Conservation (phyloP, 2,888 invertebrate genomes). For the Nomada ferruginata region DNA sequence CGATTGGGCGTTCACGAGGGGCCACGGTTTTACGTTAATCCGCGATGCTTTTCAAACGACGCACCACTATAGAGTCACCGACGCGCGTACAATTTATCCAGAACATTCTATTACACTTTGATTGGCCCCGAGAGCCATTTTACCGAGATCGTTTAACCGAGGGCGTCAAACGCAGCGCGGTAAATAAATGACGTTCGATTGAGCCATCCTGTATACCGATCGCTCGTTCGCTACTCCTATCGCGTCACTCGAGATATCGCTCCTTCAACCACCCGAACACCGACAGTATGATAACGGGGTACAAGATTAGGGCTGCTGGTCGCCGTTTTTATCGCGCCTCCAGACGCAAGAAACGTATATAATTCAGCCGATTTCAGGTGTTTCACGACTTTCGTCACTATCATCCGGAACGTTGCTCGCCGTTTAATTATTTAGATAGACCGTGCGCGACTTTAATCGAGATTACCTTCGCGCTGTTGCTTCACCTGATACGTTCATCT, state of each 20-base stretch:
- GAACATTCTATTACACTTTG: conserved; percentile 67
- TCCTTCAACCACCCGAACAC: background rate
- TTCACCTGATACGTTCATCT: conserved; percentile 49
- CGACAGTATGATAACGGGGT: background rate
- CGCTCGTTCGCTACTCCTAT: conserved; percentile 36
- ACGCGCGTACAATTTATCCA: conserved; percentile 56
- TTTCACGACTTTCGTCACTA: conserved; percentile 33
- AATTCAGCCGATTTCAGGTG: conserved; percentile 23
- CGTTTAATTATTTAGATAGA: conserved; percentile 50
- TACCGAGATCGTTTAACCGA: conserved; percentile 63
- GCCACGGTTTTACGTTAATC: background rate
- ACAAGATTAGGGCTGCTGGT: conserved; percentile 3
- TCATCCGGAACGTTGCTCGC: conserved; percentile 11
- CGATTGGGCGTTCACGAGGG: background rate
- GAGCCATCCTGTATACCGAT: conserved; percentile 41
- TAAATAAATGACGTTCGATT: conserved; percentile 64
- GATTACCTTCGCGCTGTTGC: conserved; percentile 45
- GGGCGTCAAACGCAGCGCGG: conserved; percentile 61
- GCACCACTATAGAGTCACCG: conserved; percentile 17
- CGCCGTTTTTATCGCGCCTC: background rate
- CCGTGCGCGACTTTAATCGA: conserved; percentile 43
- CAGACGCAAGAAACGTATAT: background rate
- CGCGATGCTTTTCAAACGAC: conserved; percentile 20
- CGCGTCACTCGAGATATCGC: background rate
- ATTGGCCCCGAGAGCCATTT: conserved; percentile 62